A percentile compares a stretch with the other conserved stretches of the same genome.
Conservation (phyloP, 1,140 invertebrate species). For the Micrasema minimum region DNA sequence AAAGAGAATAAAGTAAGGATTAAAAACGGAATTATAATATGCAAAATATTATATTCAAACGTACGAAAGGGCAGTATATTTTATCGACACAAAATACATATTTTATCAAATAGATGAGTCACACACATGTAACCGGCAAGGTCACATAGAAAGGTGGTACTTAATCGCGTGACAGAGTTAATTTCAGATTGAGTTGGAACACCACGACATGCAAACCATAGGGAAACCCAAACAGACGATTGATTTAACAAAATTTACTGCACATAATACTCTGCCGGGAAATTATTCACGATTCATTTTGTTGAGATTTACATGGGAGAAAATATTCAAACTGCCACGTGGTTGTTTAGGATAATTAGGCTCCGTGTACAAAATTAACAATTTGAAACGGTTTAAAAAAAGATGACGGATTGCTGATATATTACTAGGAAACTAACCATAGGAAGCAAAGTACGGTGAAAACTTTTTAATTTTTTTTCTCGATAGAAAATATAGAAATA, state of each 20-base stretch:
- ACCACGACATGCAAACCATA: neutral
- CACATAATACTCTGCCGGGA: neutral
- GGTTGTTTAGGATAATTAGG: neutral
- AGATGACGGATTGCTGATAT: neutral
- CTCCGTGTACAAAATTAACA: neutral
- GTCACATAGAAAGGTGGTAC: neutral
- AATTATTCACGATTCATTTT: neutral
- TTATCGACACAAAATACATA: neutral
- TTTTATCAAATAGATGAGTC: neutral
- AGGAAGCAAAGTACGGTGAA: too few relatives aligned
- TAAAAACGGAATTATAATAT: too few relatives aligned
- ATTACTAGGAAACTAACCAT: neutral
- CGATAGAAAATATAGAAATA: too few relatives aligned
- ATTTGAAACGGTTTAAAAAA: neutral
- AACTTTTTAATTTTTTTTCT: too few relatives aligned
- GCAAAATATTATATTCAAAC: too few relatives aligned
- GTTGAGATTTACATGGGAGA: neutral
- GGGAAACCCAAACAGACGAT: neutral
- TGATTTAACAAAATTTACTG: conserved; percentile 5
- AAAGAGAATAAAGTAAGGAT: too few relatives aligned
- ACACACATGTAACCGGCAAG: neutral
- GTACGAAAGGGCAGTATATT: too few relatives aligned
- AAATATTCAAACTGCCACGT: neutral
- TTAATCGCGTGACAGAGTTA: neutral
- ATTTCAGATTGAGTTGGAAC: neutral